A percentile compares a stretch with the other conserved stretches of the same genome.
These are phyloP conservation scores for Tetanocera ferruginea DNA, from an alignment of 2,888 invertebrate genomes.

Conservation along the genomic window DNA sequence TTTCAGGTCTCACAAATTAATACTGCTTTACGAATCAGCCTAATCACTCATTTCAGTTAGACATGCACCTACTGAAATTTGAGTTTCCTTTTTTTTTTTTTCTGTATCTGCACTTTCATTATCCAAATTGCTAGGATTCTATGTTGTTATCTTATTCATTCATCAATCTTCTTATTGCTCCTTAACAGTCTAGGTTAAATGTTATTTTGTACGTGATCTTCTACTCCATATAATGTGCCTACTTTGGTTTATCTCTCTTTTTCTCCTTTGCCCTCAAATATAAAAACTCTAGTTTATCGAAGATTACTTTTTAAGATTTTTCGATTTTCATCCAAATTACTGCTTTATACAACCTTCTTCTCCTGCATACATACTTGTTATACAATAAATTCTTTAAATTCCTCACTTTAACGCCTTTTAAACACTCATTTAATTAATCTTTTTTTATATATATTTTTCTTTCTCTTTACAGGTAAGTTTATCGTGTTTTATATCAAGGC, in stretches of 20 bases:
- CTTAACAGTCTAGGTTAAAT: no score
- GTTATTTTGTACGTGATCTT: not conserved
- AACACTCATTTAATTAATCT: not conserved
- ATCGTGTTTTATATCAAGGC: not conserved
- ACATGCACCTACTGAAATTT: no score
- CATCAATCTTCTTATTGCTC: no score
- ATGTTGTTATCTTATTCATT: no score
- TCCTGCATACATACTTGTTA: not conserved
- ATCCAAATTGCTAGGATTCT: no score
- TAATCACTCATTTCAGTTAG: no score
- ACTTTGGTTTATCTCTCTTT: not conserved
- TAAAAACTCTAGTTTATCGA: not conserved
- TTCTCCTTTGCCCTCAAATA: not conserved
- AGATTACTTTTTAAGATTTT: not conserved
- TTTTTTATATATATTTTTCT: not conserved
- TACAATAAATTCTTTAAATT: not conserved
- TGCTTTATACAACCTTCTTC: not conserved
- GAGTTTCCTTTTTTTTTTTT: no score
- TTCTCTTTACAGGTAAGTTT: conserved; percentile 26
- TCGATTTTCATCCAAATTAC: not conserved
- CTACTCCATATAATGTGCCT: not conserved
- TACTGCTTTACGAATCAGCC: no score
- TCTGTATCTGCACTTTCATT: no score
- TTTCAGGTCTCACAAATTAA: no score
- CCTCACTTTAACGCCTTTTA: no score